Conservation (phyloP, 2,888 invertebrate genomes). For the Pristionchus mayeri region DNA sequence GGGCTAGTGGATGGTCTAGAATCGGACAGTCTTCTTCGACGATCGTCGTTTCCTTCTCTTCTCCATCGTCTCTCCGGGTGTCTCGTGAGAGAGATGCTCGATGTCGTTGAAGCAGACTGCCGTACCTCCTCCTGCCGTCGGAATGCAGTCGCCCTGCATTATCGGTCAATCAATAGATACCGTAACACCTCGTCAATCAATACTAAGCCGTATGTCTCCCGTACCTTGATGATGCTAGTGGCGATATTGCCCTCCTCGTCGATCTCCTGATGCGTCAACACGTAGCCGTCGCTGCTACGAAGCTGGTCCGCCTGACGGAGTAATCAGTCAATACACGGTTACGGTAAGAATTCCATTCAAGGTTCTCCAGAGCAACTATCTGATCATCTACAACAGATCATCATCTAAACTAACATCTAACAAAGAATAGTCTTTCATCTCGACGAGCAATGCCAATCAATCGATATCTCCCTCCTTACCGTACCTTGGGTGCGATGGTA, state of each 20-base stretch:
- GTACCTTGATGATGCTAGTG: slow-evolving; percentile 90
- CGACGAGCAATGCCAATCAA: too few relatives aligned
- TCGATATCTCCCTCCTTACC: neutral
- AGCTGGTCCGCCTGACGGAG: slow-evolving; percentile 82
- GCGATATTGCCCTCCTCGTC: slow-evolving; percentile 93
- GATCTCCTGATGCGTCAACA: slow-evolving; percentile 91
- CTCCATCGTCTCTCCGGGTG: neutral
- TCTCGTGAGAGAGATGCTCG: slow-evolving; percentile 79
- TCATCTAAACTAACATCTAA: too few relatives aligned
- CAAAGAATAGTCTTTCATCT: too few relatives aligned
- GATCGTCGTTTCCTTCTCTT: neutral
- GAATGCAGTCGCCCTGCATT: slow-evolving; percentile 91
- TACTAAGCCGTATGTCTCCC: neutral
- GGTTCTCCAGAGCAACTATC: too few relatives aligned
- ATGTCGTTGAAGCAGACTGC: slow-evolving; percentile 95
- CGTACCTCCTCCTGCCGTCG: slow-evolving; percentile 93
- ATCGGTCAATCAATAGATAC: neutral
- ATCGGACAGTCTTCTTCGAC: slow-evolving; percentile 18
- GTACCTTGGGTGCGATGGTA: slow-evolving; percentile 78
- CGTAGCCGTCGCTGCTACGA: slow-evolving; percentile 86
- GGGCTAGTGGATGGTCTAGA: slow-evolving; percentile 2
- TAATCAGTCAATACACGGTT: neutral
- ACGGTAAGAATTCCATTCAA: too few relatives aligned
- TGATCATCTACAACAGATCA: too few relatives aligned
- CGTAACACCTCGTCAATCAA: neutral